Base-by-base conservation (phyloP, 2,113 vertebrate species). In the Oophaga pumilio region DNA sequence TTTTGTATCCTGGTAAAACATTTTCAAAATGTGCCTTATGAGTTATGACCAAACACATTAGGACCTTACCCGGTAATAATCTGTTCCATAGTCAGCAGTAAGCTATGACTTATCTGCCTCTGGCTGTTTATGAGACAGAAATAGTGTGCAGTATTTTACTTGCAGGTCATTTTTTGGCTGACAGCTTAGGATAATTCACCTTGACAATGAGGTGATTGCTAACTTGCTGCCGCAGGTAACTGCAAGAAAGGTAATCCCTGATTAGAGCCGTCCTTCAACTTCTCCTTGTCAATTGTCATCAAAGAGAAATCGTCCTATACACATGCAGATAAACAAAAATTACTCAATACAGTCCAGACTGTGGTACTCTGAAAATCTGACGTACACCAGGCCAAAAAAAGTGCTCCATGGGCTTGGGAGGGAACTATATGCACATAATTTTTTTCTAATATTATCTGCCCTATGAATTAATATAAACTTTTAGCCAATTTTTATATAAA, bases 71-170 rank as follows among this genome's bases (percentile, higher is more conserved):
- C 50, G 33, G 50, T n/a, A 82, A 22, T 33, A 50, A 43, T n/a
- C 6, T n/a, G 22, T 76, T 85, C 60, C 74, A 26, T 62, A 12
- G 28, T 57, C 28, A 22, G 53, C 5, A 33, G 8, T 28, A 14
- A 59, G 49, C 8, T 76, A 85, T 60, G 53, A 84, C 52, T 73
- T 57, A 57, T 59, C 66, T 60, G 71, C 84, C 56, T 76, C 84
- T 18, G 56, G 84, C 53, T 57, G 59, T 85, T 77, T 77, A 28
- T n/a, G 14, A 50, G 15, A 78, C 33, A 22, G 52, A 78, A 33
- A 53, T 26, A n/a, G 56, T 49, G 60, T 85, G 57, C 43, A 86
- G 64, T 18, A 18, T 52, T 86, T 78, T 78, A 86, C 52, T 86
- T 68, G 43, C 76, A 79, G 43, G 60, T 53, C 24, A 78, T 62